Evolutionary conservation across 2,888 invertebrate genomes (phyloP).

Genomic region (Nesidiocoris tenuis): DNA sequence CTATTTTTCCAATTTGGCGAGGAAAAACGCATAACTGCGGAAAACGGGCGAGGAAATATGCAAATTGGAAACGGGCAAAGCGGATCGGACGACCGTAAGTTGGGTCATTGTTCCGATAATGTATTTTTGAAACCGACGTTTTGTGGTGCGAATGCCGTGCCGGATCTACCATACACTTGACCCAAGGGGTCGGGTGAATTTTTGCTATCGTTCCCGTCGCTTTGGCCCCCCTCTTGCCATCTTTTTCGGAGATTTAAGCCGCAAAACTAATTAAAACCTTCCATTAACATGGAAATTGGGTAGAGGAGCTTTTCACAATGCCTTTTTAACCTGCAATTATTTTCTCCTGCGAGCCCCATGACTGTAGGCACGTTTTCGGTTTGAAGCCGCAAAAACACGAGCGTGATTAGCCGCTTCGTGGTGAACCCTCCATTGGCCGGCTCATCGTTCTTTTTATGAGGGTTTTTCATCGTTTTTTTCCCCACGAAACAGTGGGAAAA

Average conservation of each 20-base stretch:
- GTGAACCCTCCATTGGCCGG: conserved; percentile 2
- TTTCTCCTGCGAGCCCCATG: conserved; percentile 11
- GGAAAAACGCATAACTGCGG: not conserved
- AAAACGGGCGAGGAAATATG: conserved; percentile 20
- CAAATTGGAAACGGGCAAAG: conserved; percentile 34
- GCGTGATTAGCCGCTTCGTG: conserved; percentile 28
- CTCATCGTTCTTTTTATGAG: not conserved
- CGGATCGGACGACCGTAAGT: conserved; percentile 36
- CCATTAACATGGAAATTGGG: conserved; percentile 48
- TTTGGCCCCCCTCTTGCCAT: not conserved
- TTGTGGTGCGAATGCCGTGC: conserved; percentile 12
- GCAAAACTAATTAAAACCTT: conserved; percentile 47
- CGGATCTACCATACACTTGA: not conserved
- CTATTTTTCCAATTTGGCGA: not conserved
- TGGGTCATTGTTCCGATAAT: conserved; percentile 42
- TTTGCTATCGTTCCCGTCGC: conserved; percentile 3
- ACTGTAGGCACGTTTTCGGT: not conserved
- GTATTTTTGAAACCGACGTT: conserved; percentile 39
- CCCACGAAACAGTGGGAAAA: not conserved
- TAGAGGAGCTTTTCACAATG: conserved; percentile 37
- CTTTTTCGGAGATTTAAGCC: conserved; percentile 38
- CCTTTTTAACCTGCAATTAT: conserved; percentile 46
- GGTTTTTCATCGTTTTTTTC: not conserved
- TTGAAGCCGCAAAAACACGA: conserved; percentile 33
- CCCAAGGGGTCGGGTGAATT: not conserved